Base-by-base conservation (phyloP, 2,797 vertebrate species). In the Periophthalmus magnuspinnatus region DNA sequence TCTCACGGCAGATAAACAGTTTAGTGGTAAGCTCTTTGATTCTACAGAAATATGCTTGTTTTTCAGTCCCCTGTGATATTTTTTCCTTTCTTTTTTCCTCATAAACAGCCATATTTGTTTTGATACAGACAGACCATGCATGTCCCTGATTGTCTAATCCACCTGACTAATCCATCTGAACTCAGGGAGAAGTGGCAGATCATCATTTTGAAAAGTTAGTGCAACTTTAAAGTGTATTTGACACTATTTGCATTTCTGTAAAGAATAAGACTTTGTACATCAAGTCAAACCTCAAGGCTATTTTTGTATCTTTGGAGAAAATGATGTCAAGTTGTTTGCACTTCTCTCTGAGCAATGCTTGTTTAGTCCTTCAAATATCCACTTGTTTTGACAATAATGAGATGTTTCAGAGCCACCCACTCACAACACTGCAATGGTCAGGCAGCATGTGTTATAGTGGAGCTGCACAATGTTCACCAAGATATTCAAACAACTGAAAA, bases 361-460 rank as follows among this genome's bases (percentile, higher is more conserved):
- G 56, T 58, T 58, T 58, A 58, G 56, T 58, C 28, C 28, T 17
- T 19, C 6, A 58, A 33, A 33, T 58, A 33, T 33, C 28, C 56
- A 58, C 28, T 58, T 33, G 56, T 33, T 58, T 58, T 58, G 56
- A 58, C 56, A 58, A 33, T 33, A 33, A 58, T 58, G 28, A 58
- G 56, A 58, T 8, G 56, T 33, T 32, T 32, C 28, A 34, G 32
- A 33, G 28, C 56, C 56, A 4, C 56, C 56, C 56, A 58, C 56
- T 17, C 56, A 33, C 28, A 56, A 6, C 54, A 2, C 41, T 14
- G 41, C 56, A 8, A 7, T 32, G 56, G 11, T 19, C 56, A 13
- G 56, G 28, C 28, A 16, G 28, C 22, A 1, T 56, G 54, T 11
- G 14, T 45, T 45, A 13, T 5, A 45, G 41, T 14, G 54, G 19